Conservation (phyloP, 2,888 invertebrate genomes). For the Periphyllus acericola region DNA sequence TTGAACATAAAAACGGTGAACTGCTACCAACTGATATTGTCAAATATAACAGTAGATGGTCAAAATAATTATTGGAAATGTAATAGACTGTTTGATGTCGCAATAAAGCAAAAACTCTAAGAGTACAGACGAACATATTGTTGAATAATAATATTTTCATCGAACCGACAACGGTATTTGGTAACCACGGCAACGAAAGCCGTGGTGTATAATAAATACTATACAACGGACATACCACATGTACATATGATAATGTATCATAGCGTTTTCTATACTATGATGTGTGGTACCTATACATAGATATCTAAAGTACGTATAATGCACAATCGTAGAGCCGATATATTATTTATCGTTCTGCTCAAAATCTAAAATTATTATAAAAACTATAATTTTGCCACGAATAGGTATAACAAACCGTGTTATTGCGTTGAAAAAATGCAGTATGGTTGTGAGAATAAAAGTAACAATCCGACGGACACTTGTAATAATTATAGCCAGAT, state of each 20-base stretch:
- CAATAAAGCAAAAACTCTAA: no score
- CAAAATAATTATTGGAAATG: no score
- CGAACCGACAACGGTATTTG: not conserved
- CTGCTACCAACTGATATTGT: no score
- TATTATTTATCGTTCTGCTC: not conserved
- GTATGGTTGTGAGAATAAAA: constrained; percentile 24
- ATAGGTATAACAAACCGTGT: not conserved
- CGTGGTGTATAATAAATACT: not conserved
- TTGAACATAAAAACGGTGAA: no score
- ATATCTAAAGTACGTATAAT: not conserved
- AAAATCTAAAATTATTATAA: constrained; percentile 4
- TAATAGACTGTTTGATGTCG: no score
- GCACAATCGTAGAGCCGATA: not conserved
- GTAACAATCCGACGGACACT: constrained; percentile 43
- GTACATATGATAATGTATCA: not conserved
- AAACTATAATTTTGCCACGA: not conserved
- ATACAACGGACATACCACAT: not conserved
- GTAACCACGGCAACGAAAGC: not conserved
- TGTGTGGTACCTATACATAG: not conserved
- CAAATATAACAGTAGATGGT: no score
- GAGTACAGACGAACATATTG: not conserved
- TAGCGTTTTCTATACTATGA: not conserved
- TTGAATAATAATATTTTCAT: not conserved
- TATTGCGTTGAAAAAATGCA: not conserved
- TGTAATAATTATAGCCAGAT: constrained; percentile 34